Evolutionary conservation across 2,797 vertebrate genomes (phyloP).

Genomic region (Tadarida brasiliensis): DNA sequence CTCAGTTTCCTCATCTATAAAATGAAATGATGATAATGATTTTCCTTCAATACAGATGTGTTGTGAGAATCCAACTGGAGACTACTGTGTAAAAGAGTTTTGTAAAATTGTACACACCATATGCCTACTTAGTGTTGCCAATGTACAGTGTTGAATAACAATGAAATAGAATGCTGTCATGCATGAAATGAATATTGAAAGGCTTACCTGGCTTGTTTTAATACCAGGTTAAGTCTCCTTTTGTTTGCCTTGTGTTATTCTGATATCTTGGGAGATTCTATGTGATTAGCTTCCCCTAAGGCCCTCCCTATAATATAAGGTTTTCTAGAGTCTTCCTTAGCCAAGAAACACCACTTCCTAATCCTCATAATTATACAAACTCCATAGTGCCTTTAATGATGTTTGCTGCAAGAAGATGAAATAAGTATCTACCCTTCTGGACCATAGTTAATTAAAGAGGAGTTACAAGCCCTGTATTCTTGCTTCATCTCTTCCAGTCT

Average conservation of each 20-base stretch:
- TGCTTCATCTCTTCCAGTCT: background rate
- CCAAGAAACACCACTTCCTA: constrained; percentile 43
- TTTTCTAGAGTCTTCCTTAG: constrained; percentile 45
- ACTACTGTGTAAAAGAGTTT: constrained; percentile 45
- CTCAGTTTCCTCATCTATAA: constrained; percentile 64
- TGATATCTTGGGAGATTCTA: background rate
- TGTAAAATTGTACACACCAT: background rate
- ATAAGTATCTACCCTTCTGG: background rate
- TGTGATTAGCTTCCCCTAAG: background rate
- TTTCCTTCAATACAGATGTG: background rate
- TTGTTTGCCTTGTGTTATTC: constrained; percentile 57
- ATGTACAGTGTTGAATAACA: constrained; percentile 52
- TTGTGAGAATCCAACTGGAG: background rate
- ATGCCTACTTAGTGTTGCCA: constrained; percentile 38
- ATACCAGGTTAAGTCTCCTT: constrained; percentile 39
- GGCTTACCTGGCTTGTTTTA: constrained; percentile 17
- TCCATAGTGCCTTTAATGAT: constrained; percentile 36
- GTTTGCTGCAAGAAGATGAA: constrained; percentile 38
- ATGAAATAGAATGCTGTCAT: constrained; percentile 54
- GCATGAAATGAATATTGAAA: constrained; percentile 61
- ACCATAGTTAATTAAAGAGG: constrained; percentile 31
- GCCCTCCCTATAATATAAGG: background rate
- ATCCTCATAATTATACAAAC: constrained; percentile 59
- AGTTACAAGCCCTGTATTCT: background rate
- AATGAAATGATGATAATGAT: constrained; percentile 35